phyloP scores from a whole-genome alignment of 1,140 invertebrate genomes.

The Aphelenchoides fujianensis region DNA sequence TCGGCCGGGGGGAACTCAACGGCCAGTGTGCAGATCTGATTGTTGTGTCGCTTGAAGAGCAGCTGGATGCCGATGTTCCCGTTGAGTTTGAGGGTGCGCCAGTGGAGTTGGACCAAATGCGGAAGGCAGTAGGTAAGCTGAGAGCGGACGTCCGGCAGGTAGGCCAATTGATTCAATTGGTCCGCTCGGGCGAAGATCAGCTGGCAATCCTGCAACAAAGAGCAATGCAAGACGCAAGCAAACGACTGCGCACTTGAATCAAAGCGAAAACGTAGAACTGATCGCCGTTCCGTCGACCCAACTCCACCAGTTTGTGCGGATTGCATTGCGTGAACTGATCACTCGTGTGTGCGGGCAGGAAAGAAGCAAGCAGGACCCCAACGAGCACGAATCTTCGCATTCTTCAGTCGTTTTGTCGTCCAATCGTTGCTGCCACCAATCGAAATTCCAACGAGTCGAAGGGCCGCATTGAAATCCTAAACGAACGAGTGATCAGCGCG shows the following conservation, averaged over 20 bases:
- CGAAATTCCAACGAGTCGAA: too few relatives aligned
- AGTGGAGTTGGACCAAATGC: conserved; percentile 32
- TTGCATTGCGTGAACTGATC: conserved; percentile 5
- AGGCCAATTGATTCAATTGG: conserved; percentile 28
- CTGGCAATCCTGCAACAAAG: conserved; percentile 31
- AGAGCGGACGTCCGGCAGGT: conserved; percentile 13
- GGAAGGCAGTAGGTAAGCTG: conserved; percentile 35
- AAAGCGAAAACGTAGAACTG: conserved; percentile 23
- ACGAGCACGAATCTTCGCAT: too few relatives aligned
- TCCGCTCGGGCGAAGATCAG: conserved; percentile 32
- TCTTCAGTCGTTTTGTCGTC: too few relatives aligned
- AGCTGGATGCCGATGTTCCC: conserved; percentile 31
- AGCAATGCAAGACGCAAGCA: background rate
- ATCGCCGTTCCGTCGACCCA: background rate
- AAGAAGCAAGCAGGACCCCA: too few relatives aligned
- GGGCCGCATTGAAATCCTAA: too few relatives aligned
- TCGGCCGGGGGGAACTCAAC: conserved; percentile 30
- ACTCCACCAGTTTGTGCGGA: background rate
- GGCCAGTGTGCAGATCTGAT: conserved; percentile 34
- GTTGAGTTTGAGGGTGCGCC: conserved; percentile 13
- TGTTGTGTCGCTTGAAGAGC: conserved; percentile 28
- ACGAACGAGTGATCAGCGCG: too few relatives aligned
- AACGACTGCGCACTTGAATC: conserved; percentile 26
- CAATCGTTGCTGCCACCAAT: too few relatives aligned
- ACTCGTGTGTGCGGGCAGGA: too few relatives aligned